These are phyloP conservation scores for Himalopsyche phryganea DNA, from an alignment of 1,140 invertebrate genomes.

Conservation along the genomic window DNA sequence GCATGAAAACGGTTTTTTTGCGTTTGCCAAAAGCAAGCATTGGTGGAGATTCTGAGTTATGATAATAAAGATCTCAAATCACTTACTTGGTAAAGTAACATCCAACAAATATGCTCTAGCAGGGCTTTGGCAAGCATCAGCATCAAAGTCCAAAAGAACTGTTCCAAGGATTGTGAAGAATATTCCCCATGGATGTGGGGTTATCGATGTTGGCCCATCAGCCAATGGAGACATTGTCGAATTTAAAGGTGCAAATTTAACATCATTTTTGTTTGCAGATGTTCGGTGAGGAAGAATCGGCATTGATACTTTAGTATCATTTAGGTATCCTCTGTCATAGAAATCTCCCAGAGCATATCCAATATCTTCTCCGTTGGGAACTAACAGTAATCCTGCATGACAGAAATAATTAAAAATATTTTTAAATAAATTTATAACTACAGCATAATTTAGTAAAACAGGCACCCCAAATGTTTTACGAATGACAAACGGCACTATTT, in stretches of 20 bases:
- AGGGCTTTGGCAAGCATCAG: constrained; percentile 93
- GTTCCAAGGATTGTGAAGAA: constrained; percentile 92
- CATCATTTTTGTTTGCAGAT: constrained; percentile 41
- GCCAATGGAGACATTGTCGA: neutral
- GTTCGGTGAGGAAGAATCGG: constrained; percentile 43
- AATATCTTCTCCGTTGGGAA: constrained; percentile 85
- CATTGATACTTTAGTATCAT: constrained; percentile 38
- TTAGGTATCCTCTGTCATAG: constrained; percentile 42
- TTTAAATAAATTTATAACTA: neutral
- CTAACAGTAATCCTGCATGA: constrained; percentile 70
- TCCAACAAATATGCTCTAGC: constrained; percentile 89
- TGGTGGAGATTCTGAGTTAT: too few species aligned
- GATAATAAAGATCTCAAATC: too few species aligned
- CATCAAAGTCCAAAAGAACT: constrained; percentile 91
- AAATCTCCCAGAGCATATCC: constrained; percentile 78
- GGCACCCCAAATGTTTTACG: too few species aligned
- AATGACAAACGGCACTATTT: too few species aligned
- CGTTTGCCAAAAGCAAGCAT: too few species aligned
- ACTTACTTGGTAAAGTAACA: constrained; percentile 78
- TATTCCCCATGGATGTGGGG: constrained; percentile 79
- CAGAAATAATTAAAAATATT: neutral
- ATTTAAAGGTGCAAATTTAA: constrained; percentile 1
- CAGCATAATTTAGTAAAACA: neutral
- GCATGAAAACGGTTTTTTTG: too few species aligned
- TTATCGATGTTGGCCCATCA: constrained; percentile 29